These are phyloP conservation scores for Rhagophthalmus giganteus DNA, from an alignment of 2,888 invertebrate genomes.

Conservation along the genomic window DNA sequence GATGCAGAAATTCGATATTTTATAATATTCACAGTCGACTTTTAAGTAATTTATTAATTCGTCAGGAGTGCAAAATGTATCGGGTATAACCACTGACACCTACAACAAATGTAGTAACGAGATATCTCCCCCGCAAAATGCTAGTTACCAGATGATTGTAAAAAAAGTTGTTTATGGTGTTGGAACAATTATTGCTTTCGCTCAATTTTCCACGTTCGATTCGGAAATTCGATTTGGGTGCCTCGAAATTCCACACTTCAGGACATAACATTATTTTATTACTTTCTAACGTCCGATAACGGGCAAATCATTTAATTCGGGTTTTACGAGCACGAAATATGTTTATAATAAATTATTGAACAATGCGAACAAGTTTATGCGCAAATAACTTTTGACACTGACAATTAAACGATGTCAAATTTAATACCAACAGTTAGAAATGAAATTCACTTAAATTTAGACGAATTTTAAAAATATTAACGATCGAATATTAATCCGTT, in stretches of 20 bases:
- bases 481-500: too few relatives aligned
- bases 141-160: conserved; percentile 62
- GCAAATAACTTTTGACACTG: too few relatives aligned
- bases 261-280: conserved; percentile 60
- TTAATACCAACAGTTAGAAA: not conserved
- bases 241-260: conserved; percentile 60
- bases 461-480: too few relatives aligned
- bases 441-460: too few relatives aligned
- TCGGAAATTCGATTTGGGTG: conserved; percentile 53
- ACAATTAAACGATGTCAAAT: too few relatives aligned
- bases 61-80: conserved; percentile 53
- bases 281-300: too few relatives aligned
- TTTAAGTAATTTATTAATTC: conserved; percentile 50
- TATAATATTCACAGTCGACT: conserved; percentile 61
- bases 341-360: too few relatives aligned
- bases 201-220: conserved; percentile 45
- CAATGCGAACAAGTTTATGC: too few relatives aligned
- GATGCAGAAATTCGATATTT: conserved; percentile 54
- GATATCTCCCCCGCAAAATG: too few relatives aligned
- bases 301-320: too few relatives aligned
- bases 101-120: conserved; percentile 54
- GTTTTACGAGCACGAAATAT: too few relatives aligned
- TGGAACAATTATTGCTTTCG: conserved; percentile 40
- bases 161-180: conserved; percentile 53
- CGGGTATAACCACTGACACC: conserved; percentile 61